These are phyloP conservation scores for Drosophila ambigua DNA, from an alignment of 1,140 invertebrate genomes.

Conservation along the genomic window DNA sequence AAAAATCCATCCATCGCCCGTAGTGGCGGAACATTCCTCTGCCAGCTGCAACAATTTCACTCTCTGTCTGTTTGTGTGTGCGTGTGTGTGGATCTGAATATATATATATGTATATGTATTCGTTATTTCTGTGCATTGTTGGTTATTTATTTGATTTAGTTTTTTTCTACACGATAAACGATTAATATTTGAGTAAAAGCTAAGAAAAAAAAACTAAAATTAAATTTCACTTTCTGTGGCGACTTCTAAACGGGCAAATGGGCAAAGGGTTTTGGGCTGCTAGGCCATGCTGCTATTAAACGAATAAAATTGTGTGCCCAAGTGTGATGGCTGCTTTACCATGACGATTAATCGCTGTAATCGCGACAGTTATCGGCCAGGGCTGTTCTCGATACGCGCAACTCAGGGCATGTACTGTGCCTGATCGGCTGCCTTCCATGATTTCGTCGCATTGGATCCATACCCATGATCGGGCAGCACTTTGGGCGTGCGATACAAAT, in stretches of 20 bases:
- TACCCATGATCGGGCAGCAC: slow-evolving; percentile 54
- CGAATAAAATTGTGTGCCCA: background rate
- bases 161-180: background rate
- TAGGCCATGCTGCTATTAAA: too few relatives aligned
- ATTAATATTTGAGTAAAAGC: background rate
- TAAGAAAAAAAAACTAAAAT: background rate
- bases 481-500: slow-evolving; percentile 65
- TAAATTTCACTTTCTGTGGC: background rate
- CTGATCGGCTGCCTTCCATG: slow-evolving; percentile 52
- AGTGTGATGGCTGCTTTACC: too few relatives aligned
- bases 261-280: too few relatives aligned
- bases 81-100: background rate
- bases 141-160: too few relatives aligned
- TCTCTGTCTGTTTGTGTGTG: background rate
- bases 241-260: too few relatives aligned
- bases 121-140: too few relatives aligned
- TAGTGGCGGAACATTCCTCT: too few relatives aligned
- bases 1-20: slow-evolving; percentile 16
- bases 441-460: slow-evolving; percentile 17
- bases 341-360: too few relatives aligned
- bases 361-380: too few relatives aligned
- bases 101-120: background rate
- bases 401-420: slow-evolving; percentile 59
- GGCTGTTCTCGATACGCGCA: too few relatives aligned
- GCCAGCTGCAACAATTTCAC: slow-evolving; percentile 9